These are phyloP conservation scores for Cephalopholis sonnerati DNA, from an alignment of 2,113 vertebrate genomes.

Conservation along the genomic window DNA sequence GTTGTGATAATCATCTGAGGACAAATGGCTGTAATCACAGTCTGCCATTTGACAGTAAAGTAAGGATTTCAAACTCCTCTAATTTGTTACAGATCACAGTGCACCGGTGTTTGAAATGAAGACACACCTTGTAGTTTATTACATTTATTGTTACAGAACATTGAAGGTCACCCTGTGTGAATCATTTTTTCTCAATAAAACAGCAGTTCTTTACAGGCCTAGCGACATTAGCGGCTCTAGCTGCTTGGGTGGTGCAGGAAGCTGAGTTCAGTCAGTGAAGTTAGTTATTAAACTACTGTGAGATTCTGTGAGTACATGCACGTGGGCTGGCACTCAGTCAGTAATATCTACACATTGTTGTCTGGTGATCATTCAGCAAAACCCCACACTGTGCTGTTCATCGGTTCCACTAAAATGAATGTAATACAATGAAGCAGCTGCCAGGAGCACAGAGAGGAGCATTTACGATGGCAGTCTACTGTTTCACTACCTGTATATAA, in stretches of 20 bases:
- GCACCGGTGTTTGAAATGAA: neutral
- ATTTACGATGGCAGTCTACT: neutral
- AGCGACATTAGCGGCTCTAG: slow-evolving; percentile 4
- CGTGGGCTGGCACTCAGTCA: neutral
- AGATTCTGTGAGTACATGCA: slow-evolving; percentile 24
- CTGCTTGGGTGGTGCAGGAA: neutral
- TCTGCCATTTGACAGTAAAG: neutral
- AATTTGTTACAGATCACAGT: neutral
- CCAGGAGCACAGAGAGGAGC: neutral
- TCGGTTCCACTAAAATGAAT: slow-evolving; percentile 5
- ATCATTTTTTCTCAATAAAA: slow-evolving; percentile 14
- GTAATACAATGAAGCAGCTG: slow-evolving; percentile 7
- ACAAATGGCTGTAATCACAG: neutral
- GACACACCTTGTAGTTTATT: neutral
- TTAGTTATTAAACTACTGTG: slow-evolving; percentile 27
- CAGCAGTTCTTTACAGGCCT: slow-evolving; percentile 24
- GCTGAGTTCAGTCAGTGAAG: slow-evolving; percentile 20
- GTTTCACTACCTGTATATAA: neutral
- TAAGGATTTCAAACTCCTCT: neutral
- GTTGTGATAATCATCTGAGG: neutral
- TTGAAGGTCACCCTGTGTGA: slow-evolving; percentile 8
- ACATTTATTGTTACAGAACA: slow-evolving; percentile 56
- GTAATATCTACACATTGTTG: neutral
- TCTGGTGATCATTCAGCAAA: neutral
- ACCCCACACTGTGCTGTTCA: neutral